Percentiles rank a stretch among this genome's conserved stretches.
phyloP scores from a whole-genome alignment of 2,888 invertebrate genomes.

The Graphium colonna region DNA sequence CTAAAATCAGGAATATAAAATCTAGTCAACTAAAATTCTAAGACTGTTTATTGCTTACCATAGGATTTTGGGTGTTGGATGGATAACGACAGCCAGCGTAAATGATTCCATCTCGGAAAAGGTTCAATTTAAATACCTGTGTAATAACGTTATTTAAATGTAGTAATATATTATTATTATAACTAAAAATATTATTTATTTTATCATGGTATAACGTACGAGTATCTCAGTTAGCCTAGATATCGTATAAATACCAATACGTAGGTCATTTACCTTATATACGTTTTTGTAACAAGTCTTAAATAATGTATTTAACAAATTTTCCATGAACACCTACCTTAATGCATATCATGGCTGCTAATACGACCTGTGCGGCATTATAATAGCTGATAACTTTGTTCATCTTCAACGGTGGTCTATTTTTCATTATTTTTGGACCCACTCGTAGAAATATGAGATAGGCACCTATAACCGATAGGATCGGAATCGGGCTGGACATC shows the following conservation, averaged over 20 bases:
- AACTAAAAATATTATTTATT: too few relatives aligned
- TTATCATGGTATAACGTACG: too few relatives aligned
- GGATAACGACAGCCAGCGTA: conserved; percentile 71
- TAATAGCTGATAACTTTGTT: conserved; percentile 88
- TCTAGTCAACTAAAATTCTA: background rate
- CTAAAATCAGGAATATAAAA: too few relatives aligned
- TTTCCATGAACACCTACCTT: conserved; percentile 49
- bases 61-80: conserved; percentile 60
- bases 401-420: conserved; percentile 84
- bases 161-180: too few relatives aligned
- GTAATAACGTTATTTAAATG: too few relatives aligned
- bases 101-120: conserved; percentile 65
- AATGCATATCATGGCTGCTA: conserved; percentile 80
- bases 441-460: conserved; percentile 86
- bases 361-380: conserved; percentile 92
- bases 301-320: background rate
- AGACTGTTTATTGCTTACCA: conserved; percentile 41
- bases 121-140: conserved; percentile 67
- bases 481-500: conserved; percentile 87
- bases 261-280: too few relatives aligned
- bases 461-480: conserved; percentile 81
- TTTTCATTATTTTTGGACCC: conserved; percentile 87
- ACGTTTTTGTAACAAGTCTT: background rate
- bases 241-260: too few relatives aligned
- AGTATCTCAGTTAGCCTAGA: too few relatives aligned